Evolutionary conservation across 1,140 invertebrate genomes (phyloP).

Genomic region (Cyclina sinensis): DNA sequence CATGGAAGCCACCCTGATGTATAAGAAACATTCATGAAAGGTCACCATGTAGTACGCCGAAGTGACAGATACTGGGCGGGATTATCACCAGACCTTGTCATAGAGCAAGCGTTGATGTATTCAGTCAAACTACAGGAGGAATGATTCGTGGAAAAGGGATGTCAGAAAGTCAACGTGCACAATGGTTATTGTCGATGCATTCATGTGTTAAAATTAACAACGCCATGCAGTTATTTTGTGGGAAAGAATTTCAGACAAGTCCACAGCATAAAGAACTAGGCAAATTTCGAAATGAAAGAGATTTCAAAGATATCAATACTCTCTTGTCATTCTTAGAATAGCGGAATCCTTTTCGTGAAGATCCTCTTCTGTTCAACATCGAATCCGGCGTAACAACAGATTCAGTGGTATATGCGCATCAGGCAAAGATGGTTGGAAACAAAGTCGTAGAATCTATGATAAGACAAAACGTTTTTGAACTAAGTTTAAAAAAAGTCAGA

Average conservation of each 20-base stretch:
- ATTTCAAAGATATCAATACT: slow-evolving; percentile 31
- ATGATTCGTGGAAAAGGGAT: slow-evolving; percentile 63
- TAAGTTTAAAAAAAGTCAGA: background rate
- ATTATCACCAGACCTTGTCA: slow-evolving; percentile 80
- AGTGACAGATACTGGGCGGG: slow-evolving; percentile 74
- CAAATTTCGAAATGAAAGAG: background rate
- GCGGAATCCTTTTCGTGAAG: slow-evolving; percentile 41
- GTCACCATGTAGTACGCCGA: too few relatives aligned
- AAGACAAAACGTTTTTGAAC: slow-evolving; percentile 20
- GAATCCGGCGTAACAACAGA: slow-evolving; percentile 34
- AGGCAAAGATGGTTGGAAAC: background rate
- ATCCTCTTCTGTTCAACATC: slow-evolving; percentile 27
- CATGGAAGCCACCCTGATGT: slow-evolving; percentile 43
- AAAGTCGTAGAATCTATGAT: background rate
- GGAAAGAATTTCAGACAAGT: slow-evolving; percentile 55
- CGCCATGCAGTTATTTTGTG: slow-evolving; percentile 68
- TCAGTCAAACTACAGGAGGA: slow-evolving; percentile 85
- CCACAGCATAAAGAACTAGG: background rate
- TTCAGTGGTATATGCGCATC: slow-evolving; percentile 11
- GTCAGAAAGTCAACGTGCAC: background rate
- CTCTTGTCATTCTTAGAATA: background rate
- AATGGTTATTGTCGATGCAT: slow-evolving; percentile 47
- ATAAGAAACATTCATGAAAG: too few relatives aligned
- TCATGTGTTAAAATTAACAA: slow-evolving; percentile 22
- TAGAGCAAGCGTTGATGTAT: slow-evolving; percentile 75